phyloP scores from a whole-genome alignment of 2,797 vertebrate genomes.

The Danio tinwini region DNA sequence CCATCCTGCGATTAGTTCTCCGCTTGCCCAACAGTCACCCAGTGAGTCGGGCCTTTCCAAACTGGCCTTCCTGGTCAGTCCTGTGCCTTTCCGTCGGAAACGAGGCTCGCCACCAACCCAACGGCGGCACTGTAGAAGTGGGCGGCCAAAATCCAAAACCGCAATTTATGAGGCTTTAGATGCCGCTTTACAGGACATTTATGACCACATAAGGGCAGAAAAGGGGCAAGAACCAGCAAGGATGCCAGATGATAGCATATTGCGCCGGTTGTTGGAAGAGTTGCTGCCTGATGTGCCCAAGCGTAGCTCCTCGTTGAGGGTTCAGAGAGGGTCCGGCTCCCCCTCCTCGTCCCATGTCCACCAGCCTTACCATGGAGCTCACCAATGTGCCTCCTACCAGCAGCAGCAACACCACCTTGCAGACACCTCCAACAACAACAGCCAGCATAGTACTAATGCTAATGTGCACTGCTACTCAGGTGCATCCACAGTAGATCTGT shows the following conservation, averaged over 20 bases:
- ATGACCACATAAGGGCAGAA: slow-evolving; percentile 95
- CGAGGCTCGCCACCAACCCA: slow-evolving; percentile 84
- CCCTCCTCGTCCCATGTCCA: slow-evolving; percentile 71
- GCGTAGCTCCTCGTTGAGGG: slow-evolving; percentile 90
- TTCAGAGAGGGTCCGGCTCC: slow-evolving; percentile 71
- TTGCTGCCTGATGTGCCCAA: slow-evolving; percentile 94
- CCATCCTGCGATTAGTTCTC: slow-evolving; percentile 66
- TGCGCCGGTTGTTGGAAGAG: slow-evolving; percentile 93
- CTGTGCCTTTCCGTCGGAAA: slow-evolving; percentile 99
- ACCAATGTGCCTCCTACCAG: slow-evolving; percentile 91
- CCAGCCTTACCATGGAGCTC: slow-evolving; percentile 83
- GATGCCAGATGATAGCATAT: slow-evolving; percentile 90
- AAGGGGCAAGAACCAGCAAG: slow-evolving; percentile 84
- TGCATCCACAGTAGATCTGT: slow-evolving; percentile 72
- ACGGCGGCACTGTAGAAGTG: slow-evolving; percentile 64
- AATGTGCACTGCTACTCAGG: slow-evolving; percentile 89
- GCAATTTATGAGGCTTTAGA: slow-evolving; percentile 94
- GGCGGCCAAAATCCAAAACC: slow-evolving; percentile 87
- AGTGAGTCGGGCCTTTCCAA: slow-evolving; percentile 91
- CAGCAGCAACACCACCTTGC: slow-evolving; percentile 72
- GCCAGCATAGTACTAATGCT: slow-evolving; percentile 81
- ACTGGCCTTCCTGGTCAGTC: slow-evolving; percentile 96
- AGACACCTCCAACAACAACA: slow-evolving; percentile 84
- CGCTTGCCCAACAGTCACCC: slow-evolving; percentile 67
- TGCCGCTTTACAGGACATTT: slow-evolving; percentile 94